Evolutionary conservation across 35 echinoderm and acorn worm species (phyloP).

Genomic region (Apostichopus parvimensis): DNA sequence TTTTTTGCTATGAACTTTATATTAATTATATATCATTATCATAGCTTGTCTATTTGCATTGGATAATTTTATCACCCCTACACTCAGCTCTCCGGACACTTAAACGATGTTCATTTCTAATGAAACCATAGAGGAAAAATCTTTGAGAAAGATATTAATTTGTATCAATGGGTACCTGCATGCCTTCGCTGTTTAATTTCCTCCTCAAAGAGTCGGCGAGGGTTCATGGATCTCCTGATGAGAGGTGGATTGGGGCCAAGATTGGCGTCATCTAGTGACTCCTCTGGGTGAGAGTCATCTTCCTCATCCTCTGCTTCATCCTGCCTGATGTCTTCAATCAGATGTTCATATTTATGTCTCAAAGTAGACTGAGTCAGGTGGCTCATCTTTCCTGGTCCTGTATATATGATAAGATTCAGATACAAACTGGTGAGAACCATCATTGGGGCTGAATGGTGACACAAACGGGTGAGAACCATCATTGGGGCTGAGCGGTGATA

Average conservation of each 20-base stretch:
- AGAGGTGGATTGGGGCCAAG: not conserved
- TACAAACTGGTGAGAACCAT: too few species aligned
- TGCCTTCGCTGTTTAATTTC: not conserved
- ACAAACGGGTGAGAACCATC: too few species aligned
- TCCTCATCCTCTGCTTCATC: not conserved
- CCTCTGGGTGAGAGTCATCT: not conserved
- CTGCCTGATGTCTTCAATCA: conserved; percentile 5
- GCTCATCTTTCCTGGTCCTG: not conserved
- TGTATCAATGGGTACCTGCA: not conserved
- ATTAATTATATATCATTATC: too few species aligned
- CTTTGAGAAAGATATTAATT: not conserved
- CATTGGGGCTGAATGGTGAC: too few species aligned
- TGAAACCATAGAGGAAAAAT: too few species aligned
- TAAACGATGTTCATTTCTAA: too few species aligned
- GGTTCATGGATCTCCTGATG: not conserved
- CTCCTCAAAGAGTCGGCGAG: not conserved
- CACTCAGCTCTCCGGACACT: too few species aligned
- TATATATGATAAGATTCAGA: too few species aligned
- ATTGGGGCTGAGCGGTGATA: too few species aligned
- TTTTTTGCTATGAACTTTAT: too few species aligned
- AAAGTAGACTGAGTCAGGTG: not conserved
- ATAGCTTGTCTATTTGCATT: too few species aligned
- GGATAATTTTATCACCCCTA: too few species aligned
- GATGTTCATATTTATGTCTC: conserved; percentile 12
- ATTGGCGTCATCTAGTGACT: not conserved